These are phyloP conservation scores for Campoletis raptor DNA, from an alignment of 2,888 invertebrate species.

Conservation along the genomic window DNA sequence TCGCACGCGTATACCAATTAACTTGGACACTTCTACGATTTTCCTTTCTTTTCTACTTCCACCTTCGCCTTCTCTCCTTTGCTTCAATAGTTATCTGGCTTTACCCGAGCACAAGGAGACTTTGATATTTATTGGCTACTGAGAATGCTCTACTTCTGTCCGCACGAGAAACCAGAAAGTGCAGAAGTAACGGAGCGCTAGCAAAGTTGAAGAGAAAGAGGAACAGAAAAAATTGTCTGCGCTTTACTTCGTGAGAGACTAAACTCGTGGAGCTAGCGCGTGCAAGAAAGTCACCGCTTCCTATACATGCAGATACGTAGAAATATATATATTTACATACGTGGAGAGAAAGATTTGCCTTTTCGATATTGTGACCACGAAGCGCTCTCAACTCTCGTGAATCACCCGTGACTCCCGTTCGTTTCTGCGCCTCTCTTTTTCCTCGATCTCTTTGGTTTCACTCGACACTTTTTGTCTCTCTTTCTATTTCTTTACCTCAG, in stretches of 20 bases:
- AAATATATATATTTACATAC: slow-evolving; percentile 24
- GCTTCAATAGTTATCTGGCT: slow-evolving; percentile 56
- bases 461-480: slow-evolving; percentile 55
- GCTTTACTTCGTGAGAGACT: slow-evolving; percentile 67
- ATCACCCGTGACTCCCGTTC: slow-evolving; percentile 62
- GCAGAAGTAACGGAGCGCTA: slow-evolving; percentile 34
- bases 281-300: slow-evolving; percentile 55
- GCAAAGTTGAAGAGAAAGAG: background rate
- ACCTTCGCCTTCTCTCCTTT: slow-evolving; percentile 17
- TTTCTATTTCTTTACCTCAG: slow-evolving; percentile 23
- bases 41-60: slow-evolving; percentile 46
- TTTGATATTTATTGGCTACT: slow-evolving; percentile 59
- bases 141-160: slow-evolving; percentile 70
- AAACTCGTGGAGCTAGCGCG: slow-evolving; percentile 53
- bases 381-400: slow-evolving; percentile 64
- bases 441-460: slow-evolving; percentile 54
- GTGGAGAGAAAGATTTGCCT: slow-evolving; percentile 65
- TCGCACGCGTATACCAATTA: slow-evolving; percentile 78
- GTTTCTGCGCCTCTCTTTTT: slow-evolving; percentile 49
- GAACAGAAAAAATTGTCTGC: slow-evolving; percentile 30
- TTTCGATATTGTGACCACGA: slow-evolving; percentile 70
- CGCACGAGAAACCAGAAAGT: slow-evolving; percentile 27
- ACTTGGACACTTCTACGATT: slow-evolving; percentile 72
- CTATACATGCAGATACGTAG: slow-evolving; percentile 27
- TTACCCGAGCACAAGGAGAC: slow-evolving; percentile 56